Percentiles rank a stretch among this genome's conserved stretches.
phyloP scores from a whole-genome alignment of 2,888 invertebrate species.

The Gandaritis pyraliata region DNA sequence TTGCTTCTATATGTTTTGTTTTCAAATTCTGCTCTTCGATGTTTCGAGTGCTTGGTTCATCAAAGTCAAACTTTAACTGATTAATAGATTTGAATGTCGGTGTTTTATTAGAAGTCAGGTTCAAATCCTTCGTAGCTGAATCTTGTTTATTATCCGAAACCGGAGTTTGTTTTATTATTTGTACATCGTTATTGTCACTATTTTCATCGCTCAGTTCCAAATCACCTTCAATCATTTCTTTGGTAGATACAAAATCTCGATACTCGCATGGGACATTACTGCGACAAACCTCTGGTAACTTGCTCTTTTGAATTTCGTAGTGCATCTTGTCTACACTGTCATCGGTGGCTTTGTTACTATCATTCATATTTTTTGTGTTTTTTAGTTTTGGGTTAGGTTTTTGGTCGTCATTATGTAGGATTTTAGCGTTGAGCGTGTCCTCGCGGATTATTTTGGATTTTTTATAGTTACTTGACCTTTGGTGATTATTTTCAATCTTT shows the following conservation, averaged over 20 bases:
- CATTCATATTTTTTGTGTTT: slow-evolving; percentile 2
- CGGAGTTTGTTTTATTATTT: slow-evolving; percentile 15
- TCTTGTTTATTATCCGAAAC: slow-evolving; percentile 1
- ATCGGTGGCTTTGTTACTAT: slow-evolving; percentile 8
- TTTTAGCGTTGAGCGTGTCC: slow-evolving; percentile 20
- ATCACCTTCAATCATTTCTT: slow-evolving; percentile 65
- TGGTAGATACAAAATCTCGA: slow-evolving; percentile 34
- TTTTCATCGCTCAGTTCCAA: slow-evolving; percentile 75
- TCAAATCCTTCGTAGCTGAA: background rate
- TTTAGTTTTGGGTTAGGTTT: slow-evolving; percentile 7
- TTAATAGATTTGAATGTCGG: background rate
- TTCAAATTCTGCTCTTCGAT: slow-evolving; percentile 1
- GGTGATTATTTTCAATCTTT: slow-evolving; percentile 17
- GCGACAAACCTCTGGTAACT: slow-evolving; percentile 1
- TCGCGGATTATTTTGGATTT: slow-evolving; percentile 48
- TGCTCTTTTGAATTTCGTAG: background rate
- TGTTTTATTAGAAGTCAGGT: background rate
- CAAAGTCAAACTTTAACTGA: slow-evolving; percentile 5
- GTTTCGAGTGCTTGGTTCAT: slow-evolving; percentile 8
- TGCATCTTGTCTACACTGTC: slow-evolving; percentile 7
- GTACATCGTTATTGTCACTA: slow-evolving; percentile 52
- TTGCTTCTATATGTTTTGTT: slow-evolving; percentile 14
- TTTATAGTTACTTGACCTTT: slow-evolving; percentile 40
- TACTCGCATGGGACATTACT: slow-evolving; percentile 14
- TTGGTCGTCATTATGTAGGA: slow-evolving; percentile 15